Evolutionary conservation across 2,797 vertebrate species (phyloP).

Genomic region (Sternarchorhynchus goeldii): DNA sequence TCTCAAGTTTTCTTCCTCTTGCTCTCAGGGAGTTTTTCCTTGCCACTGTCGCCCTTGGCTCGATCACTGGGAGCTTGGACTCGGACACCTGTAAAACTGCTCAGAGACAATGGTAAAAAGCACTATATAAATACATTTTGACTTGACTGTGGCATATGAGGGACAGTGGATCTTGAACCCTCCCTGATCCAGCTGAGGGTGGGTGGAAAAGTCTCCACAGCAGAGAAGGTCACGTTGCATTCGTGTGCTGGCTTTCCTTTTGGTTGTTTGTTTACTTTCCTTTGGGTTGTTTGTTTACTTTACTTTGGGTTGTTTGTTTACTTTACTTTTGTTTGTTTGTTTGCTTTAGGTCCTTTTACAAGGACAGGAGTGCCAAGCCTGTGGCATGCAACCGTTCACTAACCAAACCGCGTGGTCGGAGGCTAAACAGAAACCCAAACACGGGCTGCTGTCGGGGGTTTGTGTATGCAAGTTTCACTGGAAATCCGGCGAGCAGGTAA

Average conservation of each 20-base stretch:
- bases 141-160: no score
- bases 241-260: not conserved
- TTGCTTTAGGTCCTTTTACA: slow-evolving; percentile 25
- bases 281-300: slow-evolving; percentile 21
- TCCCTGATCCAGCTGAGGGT: no score
- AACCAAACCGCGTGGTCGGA: slow-evolving; percentile 15
- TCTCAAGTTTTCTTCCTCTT: no score
- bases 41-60: no score
- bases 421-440: slow-evolving; percentile 42
- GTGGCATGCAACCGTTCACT: not conserved
- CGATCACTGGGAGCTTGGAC: no score
- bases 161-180: no score
- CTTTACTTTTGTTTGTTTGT: slow-evolving; percentile 26
- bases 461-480: slow-evolving; percentile 32
- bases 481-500: slow-evolving; percentile 42
- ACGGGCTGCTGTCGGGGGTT: slow-evolving; percentile 25
- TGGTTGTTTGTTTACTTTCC: slow-evolving; percentile 19
- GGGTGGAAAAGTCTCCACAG: no score
- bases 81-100: no score
- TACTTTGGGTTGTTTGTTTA: slow-evolving; percentile 12
- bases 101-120: no score
- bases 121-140: no score
- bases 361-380: not conserved
- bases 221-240: no score
- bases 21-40: no score